Evolutionary conservation across 1,140 invertebrate genomes (phyloP).

Genomic region (Ceratosolen fusciceps): DNA sequence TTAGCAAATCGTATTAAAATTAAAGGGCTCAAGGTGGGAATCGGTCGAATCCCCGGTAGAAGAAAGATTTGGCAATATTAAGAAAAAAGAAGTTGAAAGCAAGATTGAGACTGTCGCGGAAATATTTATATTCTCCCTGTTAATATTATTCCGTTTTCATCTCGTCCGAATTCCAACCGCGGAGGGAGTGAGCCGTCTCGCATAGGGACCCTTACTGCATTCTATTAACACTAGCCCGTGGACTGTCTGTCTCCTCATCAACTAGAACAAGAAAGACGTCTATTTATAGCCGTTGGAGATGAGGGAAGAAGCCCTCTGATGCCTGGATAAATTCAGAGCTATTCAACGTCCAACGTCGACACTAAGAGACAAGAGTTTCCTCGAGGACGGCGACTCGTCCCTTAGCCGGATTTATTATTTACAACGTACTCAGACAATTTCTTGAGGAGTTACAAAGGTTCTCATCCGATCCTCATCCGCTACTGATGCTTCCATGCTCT

Average conservation of each 20-base stretch:
- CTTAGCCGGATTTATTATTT: neutral
- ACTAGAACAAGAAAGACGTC: neutral
- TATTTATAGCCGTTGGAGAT: slow-evolving; percentile 24
- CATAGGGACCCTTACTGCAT: neutral
- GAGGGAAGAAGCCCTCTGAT: neutral
- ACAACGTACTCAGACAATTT: neutral
- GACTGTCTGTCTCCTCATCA: no score
- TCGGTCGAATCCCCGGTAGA: neutral
- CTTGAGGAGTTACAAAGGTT: neutral
- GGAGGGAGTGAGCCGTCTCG: neutral
- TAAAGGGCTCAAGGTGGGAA: neutral
- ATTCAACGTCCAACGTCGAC: neutral
- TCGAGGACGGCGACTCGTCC: neutral
- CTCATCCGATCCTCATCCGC: neutral
- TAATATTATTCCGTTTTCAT: neutral
- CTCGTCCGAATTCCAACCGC: neutral
- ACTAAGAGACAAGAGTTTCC: neutral
- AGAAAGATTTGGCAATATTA: neutral
- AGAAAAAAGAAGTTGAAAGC: neutral
- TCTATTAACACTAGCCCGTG: slow-evolving; percentile 29
- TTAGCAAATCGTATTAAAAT: neutral
- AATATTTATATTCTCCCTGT: slow-evolving; percentile 17
- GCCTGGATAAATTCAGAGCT: slow-evolving; percentile 5
- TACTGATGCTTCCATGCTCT: no score
- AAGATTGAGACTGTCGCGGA: neutral